A percentile compares a stretch with the other conserved stretches of the same genome.
phyloP scores from a whole-genome alignment of 2,888 invertebrate genomes.

The Slavum lentiscoides region DNA sequence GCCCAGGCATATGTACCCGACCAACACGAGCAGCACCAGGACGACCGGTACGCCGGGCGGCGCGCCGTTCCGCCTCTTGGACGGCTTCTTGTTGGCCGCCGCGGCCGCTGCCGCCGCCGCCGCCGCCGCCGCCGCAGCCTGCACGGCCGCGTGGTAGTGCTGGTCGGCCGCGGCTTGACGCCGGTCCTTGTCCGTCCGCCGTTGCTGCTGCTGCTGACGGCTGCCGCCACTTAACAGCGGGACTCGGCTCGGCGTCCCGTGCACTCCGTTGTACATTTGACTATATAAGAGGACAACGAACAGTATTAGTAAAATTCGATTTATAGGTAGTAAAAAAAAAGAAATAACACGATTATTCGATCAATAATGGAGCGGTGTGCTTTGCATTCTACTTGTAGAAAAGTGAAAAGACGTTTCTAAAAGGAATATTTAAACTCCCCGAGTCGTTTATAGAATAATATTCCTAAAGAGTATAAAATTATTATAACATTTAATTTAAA shows the following conservation, averaged over 20 bases:
- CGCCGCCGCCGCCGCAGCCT: conserved; percentile 52
- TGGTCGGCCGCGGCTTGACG: conserved; percentile 25
- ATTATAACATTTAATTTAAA: no score
- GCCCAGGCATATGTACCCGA: conserved; percentile 75
- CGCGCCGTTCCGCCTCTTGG: conserved; percentile 44
- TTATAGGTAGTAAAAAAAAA: no score
- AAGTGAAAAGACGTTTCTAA: no score
- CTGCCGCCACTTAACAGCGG: conserved; percentile 69
- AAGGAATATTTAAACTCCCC: no score
- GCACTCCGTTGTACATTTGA: conserved; percentile 59
- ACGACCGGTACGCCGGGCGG: conserved; percentile 66
- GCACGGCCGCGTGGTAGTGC: conserved; percentile 53
- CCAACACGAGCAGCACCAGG: conserved; percentile 70
- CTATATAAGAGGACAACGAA: background rate
- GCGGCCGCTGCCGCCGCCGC: conserved; percentile 56
- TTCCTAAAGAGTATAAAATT: no score
- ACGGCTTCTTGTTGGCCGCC: conserved; percentile 45
- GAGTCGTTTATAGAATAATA: no score
- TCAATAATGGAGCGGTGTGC: no score
- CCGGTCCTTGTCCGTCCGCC: conserved; percentile 21
- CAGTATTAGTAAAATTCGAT: background rate
- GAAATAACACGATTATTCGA: no score
- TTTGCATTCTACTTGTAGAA: no score
- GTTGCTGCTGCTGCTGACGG: background rate
- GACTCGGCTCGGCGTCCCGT: conserved; percentile 77